A percentile compares a stretch with the other conserved stretches of the same genome.
phyloP scores from a whole-genome alignment of 2,888 invertebrate genomes.

The Cactoblastis cactorum region DNA sequence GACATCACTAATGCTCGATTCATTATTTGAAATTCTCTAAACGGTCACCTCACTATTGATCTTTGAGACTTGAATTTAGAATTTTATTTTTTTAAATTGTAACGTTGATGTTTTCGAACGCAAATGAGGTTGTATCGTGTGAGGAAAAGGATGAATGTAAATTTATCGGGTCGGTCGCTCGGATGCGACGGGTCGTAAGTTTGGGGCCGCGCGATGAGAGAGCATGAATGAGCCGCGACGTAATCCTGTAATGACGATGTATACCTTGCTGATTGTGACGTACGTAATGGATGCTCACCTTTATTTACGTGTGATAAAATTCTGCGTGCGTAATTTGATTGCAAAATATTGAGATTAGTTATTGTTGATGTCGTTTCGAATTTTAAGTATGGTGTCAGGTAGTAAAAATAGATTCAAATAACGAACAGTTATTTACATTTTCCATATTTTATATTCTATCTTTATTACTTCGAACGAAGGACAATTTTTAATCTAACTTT shows the following conservation, averaged over 20 bases:
- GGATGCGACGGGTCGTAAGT: conserved; percentile 57
- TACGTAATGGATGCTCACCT: conserved; percentile 24
- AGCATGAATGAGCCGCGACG: conserved; percentile 65
- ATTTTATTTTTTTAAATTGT: conserved; percentile 11
- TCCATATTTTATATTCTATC: too few species aligned
- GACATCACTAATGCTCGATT: conserved; percentile 41
- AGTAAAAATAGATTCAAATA: too few species aligned
- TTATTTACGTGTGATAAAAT: conserved; percentile 6
- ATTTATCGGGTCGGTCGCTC: conserved; percentile 67
- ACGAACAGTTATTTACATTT: too few species aligned
- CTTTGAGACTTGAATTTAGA: conserved; percentile 1
- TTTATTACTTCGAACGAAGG: too few species aligned
- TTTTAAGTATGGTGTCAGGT: background rate
- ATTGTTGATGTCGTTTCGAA: background rate
- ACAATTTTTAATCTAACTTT: too few species aligned
- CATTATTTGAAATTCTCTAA: conserved; percentile 14
- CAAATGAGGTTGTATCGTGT: conserved; percentile 48
- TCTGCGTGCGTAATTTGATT: conserved; percentile 10
- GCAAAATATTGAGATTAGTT: conserved; percentile 5
- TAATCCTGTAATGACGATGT: conserved; percentile 57
- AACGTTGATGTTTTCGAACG: conserved; percentile 25
- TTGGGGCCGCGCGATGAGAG: conserved; percentile 51
- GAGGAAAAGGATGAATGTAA: conserved; percentile 73
- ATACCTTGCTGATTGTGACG: conserved; percentile 47
- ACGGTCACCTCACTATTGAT: background rate